Evolutionary conservation across 2,113 vertebrate genomes (phyloP).

Genomic region (Notiomystis cincta): DNA sequence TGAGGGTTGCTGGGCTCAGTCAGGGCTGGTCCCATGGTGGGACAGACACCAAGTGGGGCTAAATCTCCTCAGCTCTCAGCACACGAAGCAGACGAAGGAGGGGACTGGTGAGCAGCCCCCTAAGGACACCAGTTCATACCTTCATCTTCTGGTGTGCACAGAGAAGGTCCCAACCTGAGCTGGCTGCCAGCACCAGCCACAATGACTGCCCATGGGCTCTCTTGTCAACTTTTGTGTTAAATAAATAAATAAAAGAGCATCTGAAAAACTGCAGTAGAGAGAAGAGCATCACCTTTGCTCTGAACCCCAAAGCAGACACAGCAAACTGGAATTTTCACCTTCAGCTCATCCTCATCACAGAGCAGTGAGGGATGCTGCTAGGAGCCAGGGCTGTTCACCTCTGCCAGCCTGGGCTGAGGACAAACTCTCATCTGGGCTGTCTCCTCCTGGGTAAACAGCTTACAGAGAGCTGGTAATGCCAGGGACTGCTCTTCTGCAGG

Average conservation of each 20-base stretch:
- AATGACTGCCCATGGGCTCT: not conserved
- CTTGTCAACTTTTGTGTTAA: not conserved
- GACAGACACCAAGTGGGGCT: not conserved
- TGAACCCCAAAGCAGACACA: not conserved
- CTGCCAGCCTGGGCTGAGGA: not conserved
- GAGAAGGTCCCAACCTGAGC: not conserved
- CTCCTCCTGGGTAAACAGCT: not conserved
- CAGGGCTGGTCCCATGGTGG: accelerated
- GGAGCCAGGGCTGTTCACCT: not conserved
- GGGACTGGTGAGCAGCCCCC: not conserved
- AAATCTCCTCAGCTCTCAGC: not conserved
- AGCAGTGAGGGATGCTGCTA: not conserved
- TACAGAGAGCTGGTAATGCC: not conserved
- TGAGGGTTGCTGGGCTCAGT: not conserved
- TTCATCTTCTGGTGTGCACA: not conserved
- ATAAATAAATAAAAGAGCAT: not conserved
- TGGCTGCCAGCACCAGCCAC: not conserved
- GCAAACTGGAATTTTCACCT: not conserved
- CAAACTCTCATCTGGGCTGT: not conserved
- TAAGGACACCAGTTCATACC: accelerated
- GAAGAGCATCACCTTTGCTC: not conserved
- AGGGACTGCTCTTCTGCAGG: not conserved
- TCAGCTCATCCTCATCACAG: not conserved
- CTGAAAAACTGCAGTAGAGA: not conserved
- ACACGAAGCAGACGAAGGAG: accelerated